Base-by-base conservation (phyloP, 2,888 invertebrate species). In the Acleris literana region DNA sequence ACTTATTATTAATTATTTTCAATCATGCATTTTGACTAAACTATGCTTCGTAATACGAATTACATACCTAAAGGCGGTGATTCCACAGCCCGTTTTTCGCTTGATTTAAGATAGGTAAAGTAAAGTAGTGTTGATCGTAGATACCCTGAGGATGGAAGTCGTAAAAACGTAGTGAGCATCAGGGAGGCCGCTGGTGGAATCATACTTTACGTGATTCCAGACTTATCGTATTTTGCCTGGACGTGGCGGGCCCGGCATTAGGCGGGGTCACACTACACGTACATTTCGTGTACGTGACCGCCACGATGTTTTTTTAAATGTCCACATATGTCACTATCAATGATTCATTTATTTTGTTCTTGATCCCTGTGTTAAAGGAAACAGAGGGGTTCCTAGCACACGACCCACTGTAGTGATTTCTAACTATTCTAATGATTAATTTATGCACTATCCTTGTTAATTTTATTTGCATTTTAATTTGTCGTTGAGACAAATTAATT, bases 121-220 rank as follows among this genome's bases (percentile, higher is more conserved):
- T 64, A 65, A 71, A 68, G 61, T 65, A 65, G 61, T 63, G 44
- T 56, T 57, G 70, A 61, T 70, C 63, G 66, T 68, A 68, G 68
- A 68, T 73, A 62, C 72, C 71, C 71, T 74, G 74, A 75, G 76
- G 75, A 81, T 77, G 75, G 77, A 71, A 78, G 77, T 75, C 76
- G 78, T 85, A 83, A 83, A 81, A 81, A 68, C 56, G 43, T 83
- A 76, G 77, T 74, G 78, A 78, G 79, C 74, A 78, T 78, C 77
- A 74, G 72, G 74, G 74, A 72, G 71, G 74, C 74, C 79, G 78
- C 76, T 74, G 72, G 74, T 75, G 78, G 76, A 78, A 80, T 82
- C 79, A 82, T 83, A 81, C 74, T 81, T 77, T 83, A 84, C 82
- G 84, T 83, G 84, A 78, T 82, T 44, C 22, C 56, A 56, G 44